Conservation (phyloP, 1,140 invertebrate genomes). For the Diachasmimorpha longicaudata region DNA sequence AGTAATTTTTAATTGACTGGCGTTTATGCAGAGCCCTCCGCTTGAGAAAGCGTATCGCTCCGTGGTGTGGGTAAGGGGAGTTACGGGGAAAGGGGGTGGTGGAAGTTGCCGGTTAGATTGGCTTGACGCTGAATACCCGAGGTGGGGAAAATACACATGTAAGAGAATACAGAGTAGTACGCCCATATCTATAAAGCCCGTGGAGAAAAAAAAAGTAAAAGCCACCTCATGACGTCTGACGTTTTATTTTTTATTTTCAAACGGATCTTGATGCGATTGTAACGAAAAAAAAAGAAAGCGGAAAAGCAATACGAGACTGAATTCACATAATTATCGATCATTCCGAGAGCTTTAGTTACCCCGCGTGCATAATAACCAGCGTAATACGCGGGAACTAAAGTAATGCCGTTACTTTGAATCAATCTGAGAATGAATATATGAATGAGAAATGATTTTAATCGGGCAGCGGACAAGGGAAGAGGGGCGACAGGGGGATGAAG, state of each 20-base stretch:
- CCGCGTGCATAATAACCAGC: slow-evolving; percentile 10
- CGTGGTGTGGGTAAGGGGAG: too few relatives aligned
- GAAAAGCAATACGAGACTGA: background rate
- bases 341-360: background rate
- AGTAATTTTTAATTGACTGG: slow-evolving; percentile 70
- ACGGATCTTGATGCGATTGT: background rate
- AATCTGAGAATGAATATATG: background rate
- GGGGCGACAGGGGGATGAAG: background rate
- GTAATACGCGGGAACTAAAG: slow-evolving; percentile 12
- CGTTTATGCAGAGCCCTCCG: slow-evolving; percentile 54
- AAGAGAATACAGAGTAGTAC: background rate
- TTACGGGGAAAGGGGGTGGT: too few relatives aligned
- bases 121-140: background rate
- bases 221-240: background rate
- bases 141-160: background rate
- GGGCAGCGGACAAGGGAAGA: too few relatives aligned
- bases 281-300: background rate
- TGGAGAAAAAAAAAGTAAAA: too few relatives aligned
- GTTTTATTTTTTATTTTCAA: background rate
- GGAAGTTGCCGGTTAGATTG: slow-evolving; percentile 4
- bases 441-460: background rate
- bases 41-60: background rate
- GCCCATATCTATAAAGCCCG: too few relatives aligned
- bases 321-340: background rate
- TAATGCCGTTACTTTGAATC: background rate